These are phyloP conservation scores for Palaemon carinicauda DNA, from an alignment of 1,140 invertebrate species.

Conservation along the genomic window DNA sequence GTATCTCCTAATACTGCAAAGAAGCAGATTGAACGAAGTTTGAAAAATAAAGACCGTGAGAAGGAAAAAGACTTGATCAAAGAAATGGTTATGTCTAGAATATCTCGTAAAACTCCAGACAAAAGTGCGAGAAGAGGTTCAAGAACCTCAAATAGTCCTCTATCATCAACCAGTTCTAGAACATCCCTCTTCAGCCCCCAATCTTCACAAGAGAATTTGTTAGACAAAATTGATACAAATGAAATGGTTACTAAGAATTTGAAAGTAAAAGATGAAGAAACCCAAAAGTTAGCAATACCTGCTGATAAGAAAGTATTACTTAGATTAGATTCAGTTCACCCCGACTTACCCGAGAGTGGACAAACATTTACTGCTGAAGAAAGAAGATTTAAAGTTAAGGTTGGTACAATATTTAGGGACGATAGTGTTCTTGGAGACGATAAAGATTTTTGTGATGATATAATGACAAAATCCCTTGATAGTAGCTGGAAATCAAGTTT, in stretches of 20 bases:
- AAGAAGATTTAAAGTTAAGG: conserved; percentile 17
- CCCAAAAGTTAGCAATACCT: not conserved
- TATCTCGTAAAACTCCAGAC: conserved; percentile 63
- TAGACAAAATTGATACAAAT: not conserved
- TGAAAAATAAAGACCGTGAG: conserved; percentile 66
- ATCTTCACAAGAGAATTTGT: conserved; percentile 39
- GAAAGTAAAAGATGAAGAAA: not conserved
- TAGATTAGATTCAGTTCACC: conserved; percentile 16
- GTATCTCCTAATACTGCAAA: conserved; percentile 42
- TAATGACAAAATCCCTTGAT: too few relatives aligned
- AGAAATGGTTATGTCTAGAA: conserved; percentile 80
- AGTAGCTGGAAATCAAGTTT: not conserved
- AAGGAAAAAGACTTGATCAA: conserved; percentile 77
- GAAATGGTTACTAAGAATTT: not conserved
- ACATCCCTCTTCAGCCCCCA: conserved; percentile 44
- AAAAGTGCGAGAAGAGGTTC: conserved; percentile 62
- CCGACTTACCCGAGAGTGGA: conserved; percentile 37
- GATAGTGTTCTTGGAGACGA: conserved; percentile 26
- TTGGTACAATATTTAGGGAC: conserved; percentile 27
- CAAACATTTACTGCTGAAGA: conserved; percentile 40
- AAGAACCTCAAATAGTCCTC: conserved; percentile 67
- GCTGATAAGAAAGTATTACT: not conserved
- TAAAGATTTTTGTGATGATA: not conserved
- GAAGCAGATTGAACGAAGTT: conserved; percentile 32
- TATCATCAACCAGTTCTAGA: conserved; percentile 59